Percentiles rank a stretch among this genome's conserved stretches.
Conservation (phyloP, 2,113 vertebrate genomes). For the Elephantulus edwardii region DNA sequence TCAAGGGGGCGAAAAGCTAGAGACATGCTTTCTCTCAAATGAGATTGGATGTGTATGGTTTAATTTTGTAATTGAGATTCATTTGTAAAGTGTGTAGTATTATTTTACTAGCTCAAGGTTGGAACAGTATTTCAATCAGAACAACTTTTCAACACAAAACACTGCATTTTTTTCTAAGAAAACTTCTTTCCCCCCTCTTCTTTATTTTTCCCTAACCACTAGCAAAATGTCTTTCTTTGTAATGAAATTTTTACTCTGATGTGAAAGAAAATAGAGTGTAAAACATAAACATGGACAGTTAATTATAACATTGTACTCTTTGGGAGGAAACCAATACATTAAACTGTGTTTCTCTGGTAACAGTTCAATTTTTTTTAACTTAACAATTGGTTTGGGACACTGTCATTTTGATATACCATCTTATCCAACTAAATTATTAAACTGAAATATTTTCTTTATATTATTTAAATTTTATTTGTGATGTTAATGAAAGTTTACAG, state of each 20-base stretch:
- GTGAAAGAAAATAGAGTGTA: not conserved
- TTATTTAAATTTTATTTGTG: too few relatives aligned
- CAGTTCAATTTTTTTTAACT: too few relatives aligned
- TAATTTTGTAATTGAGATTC: not conserved
- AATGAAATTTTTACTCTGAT: slow-evolving; percentile 2
- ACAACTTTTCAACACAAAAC: slow-evolving; percentile 29
- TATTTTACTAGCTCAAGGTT: slow-evolving; percentile 11
- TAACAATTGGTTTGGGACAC: too few relatives aligned
- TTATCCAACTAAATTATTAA: slow-evolving; percentile 47
- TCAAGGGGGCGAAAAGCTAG: not conserved
- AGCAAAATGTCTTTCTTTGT: not conserved
- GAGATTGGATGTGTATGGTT: not conserved
- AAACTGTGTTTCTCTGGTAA: not conserved
- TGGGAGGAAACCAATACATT: slow-evolving; percentile 6
- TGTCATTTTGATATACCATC: slow-evolving; percentile 25
- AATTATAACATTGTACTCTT: not conserved
- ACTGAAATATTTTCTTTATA: slow-evolving; percentile 19
- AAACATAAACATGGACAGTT: not conserved
- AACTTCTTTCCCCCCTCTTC: not conserved
- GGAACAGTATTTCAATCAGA: not conserved
- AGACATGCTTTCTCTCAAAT: slow-evolving; percentile 1
- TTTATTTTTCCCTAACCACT: not conserved
- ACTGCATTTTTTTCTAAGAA: not conserved
- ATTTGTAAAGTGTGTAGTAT: not conserved
- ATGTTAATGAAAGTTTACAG: too few relatives aligned